Evolutionary conservation across 2,888 invertebrate genomes (phyloP).

Genomic region (Ptilodon capucinus): DNA sequence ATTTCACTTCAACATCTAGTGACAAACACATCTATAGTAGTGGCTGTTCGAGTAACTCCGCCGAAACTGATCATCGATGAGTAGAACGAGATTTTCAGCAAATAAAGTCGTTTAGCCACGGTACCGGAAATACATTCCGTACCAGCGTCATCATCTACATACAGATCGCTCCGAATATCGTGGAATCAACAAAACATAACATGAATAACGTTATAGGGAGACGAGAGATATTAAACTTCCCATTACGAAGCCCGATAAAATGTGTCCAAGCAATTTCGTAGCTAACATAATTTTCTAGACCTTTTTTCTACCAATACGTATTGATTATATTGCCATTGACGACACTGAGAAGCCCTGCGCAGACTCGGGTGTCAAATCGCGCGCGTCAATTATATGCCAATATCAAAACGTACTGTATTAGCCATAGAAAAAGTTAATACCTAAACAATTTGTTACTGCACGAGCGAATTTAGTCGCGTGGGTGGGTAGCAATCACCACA

Average conservation of each 20-base stretch:
- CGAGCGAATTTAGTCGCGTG: too few relatives aligned
- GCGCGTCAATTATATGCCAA: too few relatives aligned
- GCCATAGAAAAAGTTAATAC: too few relatives aligned
- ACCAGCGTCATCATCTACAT: not conserved
- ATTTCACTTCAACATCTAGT: too few relatives aligned
- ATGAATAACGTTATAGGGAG: not conserved
- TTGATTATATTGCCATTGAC: constrained; percentile 19
- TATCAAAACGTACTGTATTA: too few relatives aligned
- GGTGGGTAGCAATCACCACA: too few relatives aligned
- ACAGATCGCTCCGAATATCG: constrained; percentile 1
- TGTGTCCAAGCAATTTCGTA: constrained; percentile 1
- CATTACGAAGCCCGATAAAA: not conserved
- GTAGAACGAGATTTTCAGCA: not conserved
- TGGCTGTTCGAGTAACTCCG: too few relatives aligned
- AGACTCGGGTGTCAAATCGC: too few relatives aligned
- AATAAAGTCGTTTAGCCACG: constrained; percentile 1
- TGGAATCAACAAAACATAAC: not conserved
- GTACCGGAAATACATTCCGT: not conserved
- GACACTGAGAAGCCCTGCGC: too few relatives aligned
- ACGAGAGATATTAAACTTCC: not conserved
- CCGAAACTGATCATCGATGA: not conserved
- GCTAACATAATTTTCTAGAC: not conserved
- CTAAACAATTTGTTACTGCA: too few relatives aligned
- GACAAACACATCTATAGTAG: too few relatives aligned
- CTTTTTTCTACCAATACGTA: not conserved